A percentile compares a stretch with the other conserved stretches of the same genome.
phyloP scores from a whole-genome alignment of 2,113 vertebrate species.

The Paratilapia polleni region DNA sequence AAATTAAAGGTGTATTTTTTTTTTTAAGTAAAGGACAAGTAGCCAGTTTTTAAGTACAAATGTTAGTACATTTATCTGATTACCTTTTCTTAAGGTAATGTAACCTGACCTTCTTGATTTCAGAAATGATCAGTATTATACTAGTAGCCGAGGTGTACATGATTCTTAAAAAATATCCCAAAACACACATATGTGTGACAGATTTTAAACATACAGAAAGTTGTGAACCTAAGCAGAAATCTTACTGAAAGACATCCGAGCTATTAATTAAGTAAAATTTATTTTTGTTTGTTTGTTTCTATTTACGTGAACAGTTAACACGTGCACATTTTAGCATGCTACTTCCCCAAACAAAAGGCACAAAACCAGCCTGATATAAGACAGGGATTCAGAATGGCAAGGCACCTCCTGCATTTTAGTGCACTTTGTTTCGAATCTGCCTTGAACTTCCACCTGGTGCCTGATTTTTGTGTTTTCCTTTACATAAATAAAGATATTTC shows the following conservation, averaged over 20 bases:
- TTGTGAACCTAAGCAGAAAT: not conserved
- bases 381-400: no score
- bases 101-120: fast-evolving
- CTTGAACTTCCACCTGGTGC: not conserved
- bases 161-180: no score
- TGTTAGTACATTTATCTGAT: fast-evolving
- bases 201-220: not conserved
- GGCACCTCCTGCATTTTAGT: not conserved
- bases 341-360: not conserved
- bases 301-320: not conserved
- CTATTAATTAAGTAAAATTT: no score
- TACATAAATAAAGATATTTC: not conserved
- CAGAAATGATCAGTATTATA: fast-evolving
- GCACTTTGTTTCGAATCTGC: fast-evolving
- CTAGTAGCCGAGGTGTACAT: no score
- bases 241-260: not conserved
- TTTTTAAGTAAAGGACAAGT: fast-evolving
- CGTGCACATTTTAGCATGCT: not conserved
- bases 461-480: not conserved
- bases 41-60: fast-evolving
- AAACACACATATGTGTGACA: not conserved
- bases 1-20: not conserved
- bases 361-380: not conserved
- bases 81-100: not conserved
- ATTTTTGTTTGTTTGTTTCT: no score